Percentiles rank a stretch among this genome's conserved stretches.
Evolutionary conservation across 2,888 invertebrate species (phyloP).

Genomic region (Ophion slaviceki): DNA sequence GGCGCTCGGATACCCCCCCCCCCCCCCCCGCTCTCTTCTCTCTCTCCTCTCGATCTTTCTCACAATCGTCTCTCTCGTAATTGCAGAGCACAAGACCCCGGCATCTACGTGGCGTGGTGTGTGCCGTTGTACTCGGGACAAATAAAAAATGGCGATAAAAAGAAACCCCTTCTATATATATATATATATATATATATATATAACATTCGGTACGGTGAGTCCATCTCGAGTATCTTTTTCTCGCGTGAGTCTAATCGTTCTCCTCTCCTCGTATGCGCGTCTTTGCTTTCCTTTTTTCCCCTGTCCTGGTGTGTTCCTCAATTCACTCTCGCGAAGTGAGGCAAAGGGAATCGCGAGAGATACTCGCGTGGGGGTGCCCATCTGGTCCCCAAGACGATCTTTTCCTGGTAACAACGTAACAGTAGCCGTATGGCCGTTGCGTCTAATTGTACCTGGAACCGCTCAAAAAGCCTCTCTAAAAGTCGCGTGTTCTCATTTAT

Average conservation of each 20-base stretch:
- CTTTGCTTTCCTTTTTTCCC: conserved; percentile 3
- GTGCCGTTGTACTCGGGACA: too few species aligned
- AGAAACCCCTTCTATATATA: too few species aligned
- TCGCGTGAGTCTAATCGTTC: conserved; percentile 61
- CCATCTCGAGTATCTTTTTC: conserved; percentile 45
- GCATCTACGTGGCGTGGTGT: too few species aligned
- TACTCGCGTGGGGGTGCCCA: conserved; percentile 63
- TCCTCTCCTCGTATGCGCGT: conserved; percentile 38
- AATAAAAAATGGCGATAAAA: too few species aligned
- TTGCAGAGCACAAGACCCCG: too few species aligned
- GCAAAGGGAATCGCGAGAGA: conserved; percentile 46
- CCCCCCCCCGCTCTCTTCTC: too few species aligned
- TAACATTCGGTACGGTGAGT: conserved; percentile 22
- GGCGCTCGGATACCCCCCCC: background rate
- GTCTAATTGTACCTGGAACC: conserved; percentile 77
- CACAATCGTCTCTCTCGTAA: too few species aligned
- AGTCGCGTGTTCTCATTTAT: conserved; percentile 62
- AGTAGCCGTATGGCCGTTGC: conserved; percentile 68
- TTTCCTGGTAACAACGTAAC: conserved; percentile 70
- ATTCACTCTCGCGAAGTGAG: conserved; percentile 27
- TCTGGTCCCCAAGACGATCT: conserved; percentile 61
- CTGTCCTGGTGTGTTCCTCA: background rate
- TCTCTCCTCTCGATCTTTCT: too few species aligned
- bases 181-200: background rate
- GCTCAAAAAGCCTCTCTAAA: conserved; percentile 68